Conservation (phyloP, 2,888 invertebrate species). For the Xestia c-nigrum region DNA sequence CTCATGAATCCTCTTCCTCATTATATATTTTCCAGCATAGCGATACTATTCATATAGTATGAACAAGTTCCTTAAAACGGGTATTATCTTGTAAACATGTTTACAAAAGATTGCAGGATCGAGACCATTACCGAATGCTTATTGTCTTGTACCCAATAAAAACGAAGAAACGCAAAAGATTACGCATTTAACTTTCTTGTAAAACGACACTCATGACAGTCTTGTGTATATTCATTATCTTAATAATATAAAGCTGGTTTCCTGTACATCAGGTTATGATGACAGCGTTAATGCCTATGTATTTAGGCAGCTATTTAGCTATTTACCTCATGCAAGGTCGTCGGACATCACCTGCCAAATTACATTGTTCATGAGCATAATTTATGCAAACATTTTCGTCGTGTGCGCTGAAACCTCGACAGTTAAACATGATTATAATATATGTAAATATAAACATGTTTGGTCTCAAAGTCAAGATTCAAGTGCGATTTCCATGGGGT, state of each 20-base stretch:
- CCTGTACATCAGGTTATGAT: constrained; percentile 38
- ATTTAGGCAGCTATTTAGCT: constrained; percentile 43
- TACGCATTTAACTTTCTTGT: background rate
- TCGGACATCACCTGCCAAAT: constrained; percentile 49
- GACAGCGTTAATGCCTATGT: constrained; percentile 46
- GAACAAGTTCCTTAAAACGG: background rate
- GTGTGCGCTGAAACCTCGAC: constrained; percentile 41
- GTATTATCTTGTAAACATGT: background rate
- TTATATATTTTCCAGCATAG: background rate
- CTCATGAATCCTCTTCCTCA: background rate
- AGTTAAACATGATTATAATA: background rate
- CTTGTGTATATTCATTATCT: constrained; percentile 33
- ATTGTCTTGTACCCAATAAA: constrained; percentile 8
- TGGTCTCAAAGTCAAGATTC: constrained; percentile 5
- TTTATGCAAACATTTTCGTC: constrained; percentile 51
- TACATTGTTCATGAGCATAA: constrained; percentile 36
- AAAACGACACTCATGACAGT: background rate
- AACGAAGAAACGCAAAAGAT: constrained; percentile 12
- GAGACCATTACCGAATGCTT: constrained; percentile 9
- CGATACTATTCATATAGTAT: background rate
- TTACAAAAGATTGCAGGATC: background rate
- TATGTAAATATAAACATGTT: constrained; percentile 21
- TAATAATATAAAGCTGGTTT: constrained; percentile 5
- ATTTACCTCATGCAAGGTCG: constrained; percentile 58
- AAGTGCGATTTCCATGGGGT: background rate